These are phyloP conservation scores for Callaeas wilsoni DNA, from an alignment of 2,113 vertebrate species.

Conservation along the genomic window DNA sequence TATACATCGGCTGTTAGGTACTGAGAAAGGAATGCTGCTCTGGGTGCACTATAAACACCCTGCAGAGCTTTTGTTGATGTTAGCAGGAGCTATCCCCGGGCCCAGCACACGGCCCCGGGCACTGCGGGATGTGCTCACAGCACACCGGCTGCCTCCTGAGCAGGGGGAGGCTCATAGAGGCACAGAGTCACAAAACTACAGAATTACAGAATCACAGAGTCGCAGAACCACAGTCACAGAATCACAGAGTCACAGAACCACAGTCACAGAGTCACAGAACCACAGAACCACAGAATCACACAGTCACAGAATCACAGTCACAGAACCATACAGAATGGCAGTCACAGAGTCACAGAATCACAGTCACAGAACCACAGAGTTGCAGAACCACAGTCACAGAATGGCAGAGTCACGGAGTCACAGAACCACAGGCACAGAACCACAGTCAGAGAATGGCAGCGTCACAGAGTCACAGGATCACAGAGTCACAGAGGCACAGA, in stretches of 20 bases:
- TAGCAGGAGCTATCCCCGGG: not conserved
- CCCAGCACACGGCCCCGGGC: accelerated
- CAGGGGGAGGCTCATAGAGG: not conserved
- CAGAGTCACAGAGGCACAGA: not conserved
- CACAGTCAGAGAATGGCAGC: too few species aligned
- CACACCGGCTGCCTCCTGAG: accelerated
- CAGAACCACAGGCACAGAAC: too few species aligned
- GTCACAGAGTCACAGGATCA: too few species aligned
- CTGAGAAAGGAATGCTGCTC: not conserved
- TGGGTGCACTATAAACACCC: not conserved
- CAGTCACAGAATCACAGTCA: accelerated
- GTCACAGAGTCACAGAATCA: accelerated
- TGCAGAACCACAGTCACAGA: not conserved
- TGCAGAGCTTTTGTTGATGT: not conserved
- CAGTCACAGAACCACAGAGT: accelerated
- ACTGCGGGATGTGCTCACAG: not conserved
- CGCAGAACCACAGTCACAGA: not conserved
- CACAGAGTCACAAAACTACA: accelerated
- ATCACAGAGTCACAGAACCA: not conserved
- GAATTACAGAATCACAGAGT: too few species aligned
- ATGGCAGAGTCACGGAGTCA: accelerated
- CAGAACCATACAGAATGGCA: not conserved
- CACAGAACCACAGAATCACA: not conserved
- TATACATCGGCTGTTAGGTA: not conserved
- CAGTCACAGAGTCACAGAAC: too few species aligned